Base-by-base conservation (phyloP, 2,888 invertebrate species). In the Ichneumoninae sp. region DNA sequence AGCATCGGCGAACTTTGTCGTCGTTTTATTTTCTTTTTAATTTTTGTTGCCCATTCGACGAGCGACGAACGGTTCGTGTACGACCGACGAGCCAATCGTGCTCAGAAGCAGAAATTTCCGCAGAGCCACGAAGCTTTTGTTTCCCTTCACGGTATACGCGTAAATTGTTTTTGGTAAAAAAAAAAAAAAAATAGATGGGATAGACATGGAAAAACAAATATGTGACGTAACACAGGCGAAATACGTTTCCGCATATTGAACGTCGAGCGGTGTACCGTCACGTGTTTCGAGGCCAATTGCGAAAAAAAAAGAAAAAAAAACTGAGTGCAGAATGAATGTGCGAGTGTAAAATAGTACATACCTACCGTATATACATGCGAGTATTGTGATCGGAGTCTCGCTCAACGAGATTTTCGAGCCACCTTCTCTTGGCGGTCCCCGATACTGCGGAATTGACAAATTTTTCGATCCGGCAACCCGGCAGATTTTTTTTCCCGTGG, bases 221-320 rank as follows among this genome's bases (percentile, higher is more conserved):
- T 30, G 60, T 50, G 76, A 76, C 52, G 44, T 65, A 44, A 54
- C 54, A 54, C 36, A 47, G 30, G 76, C 36, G 54, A 70, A 81
- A 76, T 52, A 47, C 70, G 65, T 52, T 26, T 44, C 1, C 36
- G 22, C 44, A n/a, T 47, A 63, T 75, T 70, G 52, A 47, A 73
- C 66, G 66, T 76, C 82, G 22, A 57, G 26, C 57, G 57, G 57
- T 57, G 57, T 57, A 57, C 57, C 57, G 44, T 57, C 57, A 66
- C 50, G 77, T 82, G 76, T 77, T 77, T 54, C 75, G 40, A 6
- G 57, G 57, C 36, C 63, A 66, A 66, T 78, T 57, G 66, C 47
- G 8, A 52, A 26, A 75, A 54, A 75, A 75, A 50, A 63, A 60
- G 36, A 33, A 19, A 40, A 52, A 33, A 57, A 60, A 22, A 50